Percentiles rank a stretch among this genome's conserved stretches.
Conservation (phyloP, 1,140 invertebrate genomes). For the Antheraea mylitta region DNA sequence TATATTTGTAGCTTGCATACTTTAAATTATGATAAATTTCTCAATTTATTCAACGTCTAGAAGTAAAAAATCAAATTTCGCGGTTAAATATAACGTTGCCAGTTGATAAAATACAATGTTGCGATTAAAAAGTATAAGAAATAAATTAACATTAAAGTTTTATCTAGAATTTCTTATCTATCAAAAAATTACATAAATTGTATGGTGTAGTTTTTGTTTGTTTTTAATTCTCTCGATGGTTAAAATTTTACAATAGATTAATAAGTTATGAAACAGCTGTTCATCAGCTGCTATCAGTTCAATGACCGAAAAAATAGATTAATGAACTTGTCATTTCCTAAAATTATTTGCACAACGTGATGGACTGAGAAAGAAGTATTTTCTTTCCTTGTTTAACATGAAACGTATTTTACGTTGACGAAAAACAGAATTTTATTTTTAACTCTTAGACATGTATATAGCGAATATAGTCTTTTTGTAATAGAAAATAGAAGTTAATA, state of each 20-base stretch:
- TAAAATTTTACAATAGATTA: not conserved
- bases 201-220: no score
- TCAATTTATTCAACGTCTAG: not conserved
- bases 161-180: no score
- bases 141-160: no score
- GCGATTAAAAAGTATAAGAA: not conserved
- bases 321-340: constrained; percentile 11
- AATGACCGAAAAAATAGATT: constrained; percentile 25
- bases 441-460: not conserved
- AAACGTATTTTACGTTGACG: not conserved
- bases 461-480: not conserved
- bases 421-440: not conserved
- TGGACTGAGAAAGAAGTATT: constrained; percentile 20
- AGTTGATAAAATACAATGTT: not conserved
- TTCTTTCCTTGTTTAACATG: constrained; percentile 9
- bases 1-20: not conserved
- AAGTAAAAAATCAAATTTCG: not conserved
- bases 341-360: constrained; percentile 15
- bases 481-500: not conserved
- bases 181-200: no score
- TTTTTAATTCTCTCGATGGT: no score
- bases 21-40: not conserved
- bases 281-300: constrained; percentile 28
- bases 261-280: constrained; percentile 11
- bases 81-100: not conserved